Percentiles rank a stretch among this genome's conserved stretches.
Evolutionary conservation across 2,797 vertebrate species (phyloP).

Genomic region (Coregonus ussuriensis): DNA sequence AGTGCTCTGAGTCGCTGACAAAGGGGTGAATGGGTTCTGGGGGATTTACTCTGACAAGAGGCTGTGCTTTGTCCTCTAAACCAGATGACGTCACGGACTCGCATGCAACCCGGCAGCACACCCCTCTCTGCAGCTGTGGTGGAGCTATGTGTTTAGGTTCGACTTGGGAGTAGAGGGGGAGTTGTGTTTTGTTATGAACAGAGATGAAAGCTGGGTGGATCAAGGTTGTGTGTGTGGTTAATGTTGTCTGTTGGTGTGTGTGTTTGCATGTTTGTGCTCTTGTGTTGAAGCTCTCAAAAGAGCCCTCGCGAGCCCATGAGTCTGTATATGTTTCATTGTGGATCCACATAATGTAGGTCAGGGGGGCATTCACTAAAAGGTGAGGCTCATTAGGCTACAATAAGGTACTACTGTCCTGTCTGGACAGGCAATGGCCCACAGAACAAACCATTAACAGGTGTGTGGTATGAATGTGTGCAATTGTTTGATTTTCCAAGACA

Average conservation of each 20-base stretch:
- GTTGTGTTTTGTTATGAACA: not conserved
- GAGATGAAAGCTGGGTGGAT: not conserved
- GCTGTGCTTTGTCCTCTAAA: conserved; percentile 28
- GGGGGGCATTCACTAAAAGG: not conserved
- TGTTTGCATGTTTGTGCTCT: not conserved
- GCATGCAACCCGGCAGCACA: not conserved
- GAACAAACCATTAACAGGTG: conserved; percentile 1
- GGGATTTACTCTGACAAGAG: conserved; percentile 34
- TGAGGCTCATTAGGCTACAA: not conserved
- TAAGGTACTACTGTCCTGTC: conserved; percentile 1
- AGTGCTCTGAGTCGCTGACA: conserved; percentile 25
- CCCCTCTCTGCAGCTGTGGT: conserved; percentile 9
- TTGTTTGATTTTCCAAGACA: no score
- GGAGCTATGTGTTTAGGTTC: conserved; percentile 22
- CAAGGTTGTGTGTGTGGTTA: not conserved
- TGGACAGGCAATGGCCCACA: no score
- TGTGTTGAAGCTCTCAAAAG: not conserved
- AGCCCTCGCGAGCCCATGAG: not conserved
- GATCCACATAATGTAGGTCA: not conserved
- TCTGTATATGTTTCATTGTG: not conserved
- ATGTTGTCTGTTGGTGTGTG: not conserved
- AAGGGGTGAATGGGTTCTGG: conserved; percentile 46
- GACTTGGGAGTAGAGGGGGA: conserved; percentile 22
- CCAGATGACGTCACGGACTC: conserved; percentile 17
- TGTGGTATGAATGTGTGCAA: not conserved